phyloP scores from a whole-genome alignment of 2,797 vertebrate species.

The Clarias platycephalus region DNA sequence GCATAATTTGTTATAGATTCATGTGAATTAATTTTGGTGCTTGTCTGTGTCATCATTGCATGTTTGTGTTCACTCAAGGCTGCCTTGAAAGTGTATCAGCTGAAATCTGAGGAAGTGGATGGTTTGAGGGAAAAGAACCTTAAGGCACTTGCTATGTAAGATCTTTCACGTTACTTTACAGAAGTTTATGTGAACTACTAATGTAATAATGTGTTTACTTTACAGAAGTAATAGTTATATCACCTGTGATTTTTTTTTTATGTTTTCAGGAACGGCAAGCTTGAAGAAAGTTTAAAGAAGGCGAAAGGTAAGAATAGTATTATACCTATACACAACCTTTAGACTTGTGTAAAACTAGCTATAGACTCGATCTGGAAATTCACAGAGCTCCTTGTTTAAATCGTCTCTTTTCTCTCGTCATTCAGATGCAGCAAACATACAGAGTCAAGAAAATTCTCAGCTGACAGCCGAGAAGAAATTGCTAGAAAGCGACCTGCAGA shows the following conservation, averaged over 20 bases:
- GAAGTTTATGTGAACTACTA: background rate
- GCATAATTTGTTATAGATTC: background rate
- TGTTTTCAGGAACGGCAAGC: constrained; percentile 77
- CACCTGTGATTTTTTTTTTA: constrained; percentile 6
- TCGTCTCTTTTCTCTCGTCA: constrained; percentile 10
- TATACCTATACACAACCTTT: background rate
- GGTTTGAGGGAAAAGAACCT: constrained; percentile 79
- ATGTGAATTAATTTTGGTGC: background rate
- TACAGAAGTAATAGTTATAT: background rate
- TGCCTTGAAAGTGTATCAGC: constrained; percentile 77
- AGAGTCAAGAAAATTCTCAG: constrained; percentile 77
- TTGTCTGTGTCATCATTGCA: background rate
- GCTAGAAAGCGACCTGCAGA: constrained; percentile 82
- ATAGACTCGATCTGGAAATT: background rate
- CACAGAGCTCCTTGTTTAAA: background rate
- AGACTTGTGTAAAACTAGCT: background rate
- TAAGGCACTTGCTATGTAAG: constrained; percentile 73
- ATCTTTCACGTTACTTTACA: constrained; percentile 31
- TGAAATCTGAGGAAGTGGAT: constrained; percentile 76
- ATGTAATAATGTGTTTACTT: too few species aligned
- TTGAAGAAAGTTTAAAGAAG: constrained; percentile 81
- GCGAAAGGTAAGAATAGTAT: constrained; percentile 77
- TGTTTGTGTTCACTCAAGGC: constrained; percentile 65
- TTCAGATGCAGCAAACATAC: constrained; percentile 77
- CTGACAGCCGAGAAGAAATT: constrained; percentile 81